Base-by-base conservation (phyloP, 2,888 invertebrate genomes). In the Smittia aterrima region DNA sequence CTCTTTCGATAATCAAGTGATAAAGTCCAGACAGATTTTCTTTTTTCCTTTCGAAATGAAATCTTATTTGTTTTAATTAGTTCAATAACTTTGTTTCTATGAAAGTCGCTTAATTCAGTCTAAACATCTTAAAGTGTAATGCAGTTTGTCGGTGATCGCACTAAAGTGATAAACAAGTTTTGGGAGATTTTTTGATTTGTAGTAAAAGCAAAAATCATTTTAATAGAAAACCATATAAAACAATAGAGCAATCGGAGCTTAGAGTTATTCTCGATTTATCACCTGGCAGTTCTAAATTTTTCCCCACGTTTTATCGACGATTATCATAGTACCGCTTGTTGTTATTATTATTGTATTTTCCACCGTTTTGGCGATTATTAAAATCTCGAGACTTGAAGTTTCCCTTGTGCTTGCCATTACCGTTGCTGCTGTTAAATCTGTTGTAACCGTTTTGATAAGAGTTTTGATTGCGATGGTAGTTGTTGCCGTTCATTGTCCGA, bases 401-500 rank as follows among this genome's bases (percentile, higher is more conserved):
- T 47, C 47, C n/a, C 22, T 22, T 18, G 22, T 22, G 2, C 3
- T 22, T 22, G 7, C 22, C 22, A 13, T 22, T 6, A 6, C 58
- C 58, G 22, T 22, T 16, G 47, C n/a, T 47, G 32, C 47, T 11
- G 47, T 47, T 47, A 11, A 6, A 16, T 3, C 58, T 6, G 18
- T 58, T 58, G 20, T 58, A 18, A 2, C 47, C 47, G 22, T 58
- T 58, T 22, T 58, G 58, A 58, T 58, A 58, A 58, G 58, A 58
- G 3, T 58, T 58, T 22, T 58, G 18, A 38, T 75, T 84, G 72
- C 79, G 79, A 76, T 83, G 84, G 79, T 75, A 62, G 24, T 74
- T 66, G 76, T 82, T 83, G 77, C 83, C 83, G 76, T 84, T 84
- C 78, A 84, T 84, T 18, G 20, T 3, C 24, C 54, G 54, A 54